These are phyloP conservation scores for Hyaena hyaena DNA, from an alignment of 2,113 vertebrate genomes.

Conservation along the genomic window DNA sequence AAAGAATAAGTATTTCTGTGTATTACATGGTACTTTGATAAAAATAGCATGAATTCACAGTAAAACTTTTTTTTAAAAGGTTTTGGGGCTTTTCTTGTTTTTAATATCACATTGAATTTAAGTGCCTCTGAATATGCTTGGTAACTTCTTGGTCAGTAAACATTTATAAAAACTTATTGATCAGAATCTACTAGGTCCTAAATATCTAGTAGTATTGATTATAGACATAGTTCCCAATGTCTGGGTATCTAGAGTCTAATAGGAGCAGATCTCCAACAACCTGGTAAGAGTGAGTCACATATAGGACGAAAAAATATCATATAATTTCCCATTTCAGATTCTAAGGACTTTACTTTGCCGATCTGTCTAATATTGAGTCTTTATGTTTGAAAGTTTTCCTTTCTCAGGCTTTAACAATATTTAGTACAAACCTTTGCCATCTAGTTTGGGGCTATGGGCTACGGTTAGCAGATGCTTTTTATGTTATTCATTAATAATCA, in stretches of 20 bases:
- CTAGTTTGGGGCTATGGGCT: not conserved
- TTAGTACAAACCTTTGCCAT: not conserved
- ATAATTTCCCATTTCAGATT: not conserved
- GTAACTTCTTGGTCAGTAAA: not conserved
- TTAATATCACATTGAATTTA: not conserved
- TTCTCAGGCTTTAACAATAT: not conserved
- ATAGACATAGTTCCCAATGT: not conserved
- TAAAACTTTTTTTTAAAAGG: not conserved
- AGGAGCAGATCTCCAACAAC: not conserved
- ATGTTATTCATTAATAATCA: not conserved
- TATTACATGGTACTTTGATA: conserved; percentile 26
- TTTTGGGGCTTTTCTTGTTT: not conserved
- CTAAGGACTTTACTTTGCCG: not conserved
- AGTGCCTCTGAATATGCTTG: not conserved
- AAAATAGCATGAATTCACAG: conserved; percentile 20
- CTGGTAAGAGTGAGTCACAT: not conserved
- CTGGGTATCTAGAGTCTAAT: not conserved
- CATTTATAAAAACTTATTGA: not conserved
- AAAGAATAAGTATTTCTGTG: conserved; percentile 31
- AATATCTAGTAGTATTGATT: not conserved
- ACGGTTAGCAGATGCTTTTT: not conserved
- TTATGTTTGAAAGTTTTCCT: not conserved
- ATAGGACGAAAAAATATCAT: not conserved
- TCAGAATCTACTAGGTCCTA: not conserved
- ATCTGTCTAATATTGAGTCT: not conserved